These are phyloP conservation scores for Myotis yumanensis DNA, from an alignment of 2,113 vertebrate species.

Conservation along the genomic window DNA sequence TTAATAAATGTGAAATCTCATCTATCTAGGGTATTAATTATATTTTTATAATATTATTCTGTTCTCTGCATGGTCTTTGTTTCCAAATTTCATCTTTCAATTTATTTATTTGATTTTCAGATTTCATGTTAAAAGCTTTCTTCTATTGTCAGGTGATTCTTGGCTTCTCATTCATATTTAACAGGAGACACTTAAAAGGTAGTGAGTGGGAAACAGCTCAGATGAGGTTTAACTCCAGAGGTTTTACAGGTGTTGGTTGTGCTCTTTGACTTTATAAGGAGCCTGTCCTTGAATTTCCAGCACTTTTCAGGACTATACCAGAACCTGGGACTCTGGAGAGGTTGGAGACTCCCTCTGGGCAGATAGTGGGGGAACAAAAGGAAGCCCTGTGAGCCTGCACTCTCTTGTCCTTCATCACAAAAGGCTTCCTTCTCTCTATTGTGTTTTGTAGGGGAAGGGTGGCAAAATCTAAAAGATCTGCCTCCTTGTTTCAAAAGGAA, in stretches of 20 bases:
- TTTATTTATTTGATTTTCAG: constrained; percentile 18
- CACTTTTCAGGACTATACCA: background rate
- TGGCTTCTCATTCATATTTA: constrained; percentile 14
- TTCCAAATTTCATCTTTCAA: background rate
- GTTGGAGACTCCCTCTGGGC: background rate
- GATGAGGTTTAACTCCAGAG: background rate
- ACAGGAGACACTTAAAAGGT: background rate
- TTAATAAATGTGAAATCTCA: background rate
- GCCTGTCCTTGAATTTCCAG: background rate
- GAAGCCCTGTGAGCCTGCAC: background rate
- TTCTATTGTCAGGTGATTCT: background rate
- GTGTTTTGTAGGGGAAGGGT: background rate
- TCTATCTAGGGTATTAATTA: background rate
- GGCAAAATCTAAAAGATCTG: constrained; percentile 24
- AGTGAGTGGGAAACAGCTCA: fast-evolving
- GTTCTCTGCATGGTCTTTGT: background rate
- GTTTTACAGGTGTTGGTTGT: background rate
- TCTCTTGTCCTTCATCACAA: background rate
- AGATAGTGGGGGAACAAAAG: background rate
- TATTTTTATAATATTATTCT: background rate
- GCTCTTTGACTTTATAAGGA: background rate
- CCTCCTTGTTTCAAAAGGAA: background rate
- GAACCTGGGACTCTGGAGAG: background rate
- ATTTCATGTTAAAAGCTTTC: background rate
- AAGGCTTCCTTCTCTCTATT: background rate